These are phyloP conservation scores for Idaea aversata DNA, from an alignment of 2,888 invertebrate species.

Conservation along the genomic window DNA sequence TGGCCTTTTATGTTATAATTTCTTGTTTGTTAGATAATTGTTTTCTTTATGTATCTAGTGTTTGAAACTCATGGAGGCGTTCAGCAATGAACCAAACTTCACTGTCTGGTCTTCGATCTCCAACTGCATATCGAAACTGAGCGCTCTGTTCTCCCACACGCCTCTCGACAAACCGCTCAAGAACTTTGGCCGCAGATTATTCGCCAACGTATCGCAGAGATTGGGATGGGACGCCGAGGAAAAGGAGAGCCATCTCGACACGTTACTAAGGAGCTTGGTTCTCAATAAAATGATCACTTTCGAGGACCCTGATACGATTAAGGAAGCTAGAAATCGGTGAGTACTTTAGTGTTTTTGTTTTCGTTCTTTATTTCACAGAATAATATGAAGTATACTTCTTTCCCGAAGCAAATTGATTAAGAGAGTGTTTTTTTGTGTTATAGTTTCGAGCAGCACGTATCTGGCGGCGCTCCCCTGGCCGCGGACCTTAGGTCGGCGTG, in stretches of 20 bases:
- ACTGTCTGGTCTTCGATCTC: conserved; percentile 95
- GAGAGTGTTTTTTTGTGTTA: neutral
- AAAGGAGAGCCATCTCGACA: conserved; percentile 92
- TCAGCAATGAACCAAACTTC: conserved; percentile 92
- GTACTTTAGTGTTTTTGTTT: conserved; percentile 32
- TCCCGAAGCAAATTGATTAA: no score
- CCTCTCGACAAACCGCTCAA: conserved; percentile 87
- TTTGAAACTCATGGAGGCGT: conserved; percentile 91
- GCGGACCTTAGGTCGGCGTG: conserved; percentile 94
- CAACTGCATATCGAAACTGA: conserved; percentile 88
- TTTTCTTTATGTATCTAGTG: conserved; percentile 53
- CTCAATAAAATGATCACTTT: conserved; percentile 90
- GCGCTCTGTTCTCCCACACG: conserved; percentile 88
- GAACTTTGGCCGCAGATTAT: conserved; percentile 86
- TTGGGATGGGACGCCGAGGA: conserved; percentile 93
- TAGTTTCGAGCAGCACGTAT: conserved; percentile 84
- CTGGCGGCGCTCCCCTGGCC: conserved; percentile 81
- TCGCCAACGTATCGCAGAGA: conserved; percentile 84
- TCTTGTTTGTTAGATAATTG: no score
- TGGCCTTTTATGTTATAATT: conserved; percentile 2
- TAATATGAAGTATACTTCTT: no score
- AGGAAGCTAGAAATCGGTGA: conserved; percentile 86
- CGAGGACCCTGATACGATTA: conserved; percentile 88
- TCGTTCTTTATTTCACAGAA: neutral
- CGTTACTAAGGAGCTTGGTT: conserved; percentile 91